These are phyloP conservation scores for Beris chalybata DNA, from an alignment of 2,888 invertebrate species.

Conservation along the genomic window DNA sequence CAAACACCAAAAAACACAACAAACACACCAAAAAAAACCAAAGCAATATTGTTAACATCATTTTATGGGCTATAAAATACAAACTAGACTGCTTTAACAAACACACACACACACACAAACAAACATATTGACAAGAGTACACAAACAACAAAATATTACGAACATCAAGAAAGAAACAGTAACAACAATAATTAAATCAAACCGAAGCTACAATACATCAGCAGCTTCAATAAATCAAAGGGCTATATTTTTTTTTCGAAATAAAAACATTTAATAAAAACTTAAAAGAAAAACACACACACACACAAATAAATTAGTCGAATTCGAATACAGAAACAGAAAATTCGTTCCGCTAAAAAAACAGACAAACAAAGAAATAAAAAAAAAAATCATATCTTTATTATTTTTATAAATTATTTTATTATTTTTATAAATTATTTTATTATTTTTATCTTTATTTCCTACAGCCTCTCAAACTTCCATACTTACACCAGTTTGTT, in stretches of 20 bases:
- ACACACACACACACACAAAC: neutral
- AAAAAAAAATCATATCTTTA: neutral
- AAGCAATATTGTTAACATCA: conserved; percentile 12
- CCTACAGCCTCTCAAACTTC: no score
- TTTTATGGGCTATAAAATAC: conserved; percentile 31
- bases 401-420: neutral
- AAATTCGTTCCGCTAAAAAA: neutral
- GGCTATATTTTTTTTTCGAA: conserved; percentile 36
- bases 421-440: no score
- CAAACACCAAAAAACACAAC: neutral
- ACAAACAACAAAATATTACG: neutral
- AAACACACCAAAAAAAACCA: no score
- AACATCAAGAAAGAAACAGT: neutral
- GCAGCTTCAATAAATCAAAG: neutral
- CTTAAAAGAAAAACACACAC: neutral
- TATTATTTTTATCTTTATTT: no score
- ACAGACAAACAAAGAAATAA: neutral
- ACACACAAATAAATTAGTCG: neutral
- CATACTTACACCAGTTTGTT: neutral
- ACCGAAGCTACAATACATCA: neutral
- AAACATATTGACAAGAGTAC: neutral
- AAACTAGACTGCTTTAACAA: neutral
- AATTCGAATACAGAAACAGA: neutral
- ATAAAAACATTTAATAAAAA: no score
- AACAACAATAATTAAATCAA: neutral